Conservation (phyloP, 2,113 vertebrate genomes). For the Syngnathus scovelli region DNA sequence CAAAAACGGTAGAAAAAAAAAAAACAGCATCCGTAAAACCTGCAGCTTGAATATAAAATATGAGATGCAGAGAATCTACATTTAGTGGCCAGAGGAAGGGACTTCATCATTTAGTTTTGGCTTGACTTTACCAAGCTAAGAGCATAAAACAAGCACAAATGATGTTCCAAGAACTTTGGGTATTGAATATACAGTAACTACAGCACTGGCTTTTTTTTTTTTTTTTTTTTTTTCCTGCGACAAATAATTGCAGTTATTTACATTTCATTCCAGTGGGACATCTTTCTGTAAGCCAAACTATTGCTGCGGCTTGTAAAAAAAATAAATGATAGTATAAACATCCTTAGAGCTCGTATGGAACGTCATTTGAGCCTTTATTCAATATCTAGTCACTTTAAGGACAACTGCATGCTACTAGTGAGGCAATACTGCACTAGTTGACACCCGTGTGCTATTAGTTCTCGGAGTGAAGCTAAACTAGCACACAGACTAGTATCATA, state of each 20-base stretch:
- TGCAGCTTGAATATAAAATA: not conserved
- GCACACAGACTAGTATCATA: too few relatives aligned
- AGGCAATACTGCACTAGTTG: not conserved
- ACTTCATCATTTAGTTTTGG: too few relatives aligned
- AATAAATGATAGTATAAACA: not conserved
- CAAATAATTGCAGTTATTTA: not conserved
- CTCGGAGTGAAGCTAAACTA: not conserved
- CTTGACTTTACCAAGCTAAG: too few relatives aligned
- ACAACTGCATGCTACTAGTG: not conserved
- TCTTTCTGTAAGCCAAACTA: not conserved
- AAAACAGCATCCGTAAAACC: not conserved
- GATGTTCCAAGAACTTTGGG: too few relatives aligned
- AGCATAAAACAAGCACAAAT: too few relatives aligned
- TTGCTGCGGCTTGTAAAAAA: not conserved
- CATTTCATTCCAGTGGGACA: not conserved
- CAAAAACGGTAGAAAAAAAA: not conserved
- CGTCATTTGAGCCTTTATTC: not conserved
- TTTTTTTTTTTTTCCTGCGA: not conserved
- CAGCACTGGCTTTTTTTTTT: too few relatives aligned
- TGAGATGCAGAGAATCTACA: not conserved
- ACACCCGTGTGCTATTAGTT: too few relatives aligned
- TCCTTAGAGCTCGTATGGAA: not conserved
- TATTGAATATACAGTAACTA: too few relatives aligned
- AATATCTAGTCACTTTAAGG: not conserved
- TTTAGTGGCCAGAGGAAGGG: too few relatives aligned